Conservation (phyloP, 1,140 invertebrate genomes). For the Coelopa frigida region DNA sequence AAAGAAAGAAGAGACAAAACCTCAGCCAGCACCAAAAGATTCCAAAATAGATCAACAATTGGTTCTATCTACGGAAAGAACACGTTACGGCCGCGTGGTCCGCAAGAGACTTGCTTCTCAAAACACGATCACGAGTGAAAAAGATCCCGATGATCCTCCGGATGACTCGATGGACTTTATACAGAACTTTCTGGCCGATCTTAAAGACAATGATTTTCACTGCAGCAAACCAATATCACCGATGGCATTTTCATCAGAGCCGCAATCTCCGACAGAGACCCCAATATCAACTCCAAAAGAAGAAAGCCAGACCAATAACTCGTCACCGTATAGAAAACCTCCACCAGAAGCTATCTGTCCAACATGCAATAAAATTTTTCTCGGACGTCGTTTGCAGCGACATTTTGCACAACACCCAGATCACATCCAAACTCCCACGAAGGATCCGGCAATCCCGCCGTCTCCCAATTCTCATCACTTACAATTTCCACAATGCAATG, state of each 20-base stretch:
- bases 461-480: background rate
- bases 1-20: background rate
- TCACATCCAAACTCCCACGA: constrained; percentile 22
- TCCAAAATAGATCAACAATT: background rate
- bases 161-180: background rate
- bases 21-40: constrained; percentile 13
- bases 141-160: background rate
- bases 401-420: constrained; percentile 38
- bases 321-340: too few relatives aligned
- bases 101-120: too few relatives aligned
- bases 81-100: too few relatives aligned
- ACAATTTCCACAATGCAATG: background rate
- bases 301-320: too few relatives aligned
- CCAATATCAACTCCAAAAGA: background rate
- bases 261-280: background rate
- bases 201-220: constrained; percentile 8
- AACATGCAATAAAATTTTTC: constrained; percentile 36
- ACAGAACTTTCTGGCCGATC: constrained; percentile 6
- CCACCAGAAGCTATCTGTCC: constrained; percentile 33
- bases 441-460: constrained; percentile 7
- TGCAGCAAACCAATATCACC: constrained; percentile 10
- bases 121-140: background rate
- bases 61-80: too few relatives aligned
- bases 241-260: constrained; percentile 14
- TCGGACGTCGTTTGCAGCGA: constrained; percentile 32